phyloP scores from a whole-genome alignment of 2,113 vertebrate species.

The Aspidoscelis tigris region DNA sequence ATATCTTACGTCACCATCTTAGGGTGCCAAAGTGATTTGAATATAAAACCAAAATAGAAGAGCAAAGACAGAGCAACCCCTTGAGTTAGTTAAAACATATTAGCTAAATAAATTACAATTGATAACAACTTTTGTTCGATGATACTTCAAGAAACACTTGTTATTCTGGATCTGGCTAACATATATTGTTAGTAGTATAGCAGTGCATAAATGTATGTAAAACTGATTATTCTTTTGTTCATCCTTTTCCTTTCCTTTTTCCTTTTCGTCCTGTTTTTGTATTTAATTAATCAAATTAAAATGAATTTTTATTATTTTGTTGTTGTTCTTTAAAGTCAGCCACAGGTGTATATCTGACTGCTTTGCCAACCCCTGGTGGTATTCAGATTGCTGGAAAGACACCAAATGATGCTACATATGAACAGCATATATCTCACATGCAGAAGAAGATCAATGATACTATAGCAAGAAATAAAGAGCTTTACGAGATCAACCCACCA shows the following conservation, averaged over 20 bases:
- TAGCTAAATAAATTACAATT: neutral
- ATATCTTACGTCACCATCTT: too few species aligned
- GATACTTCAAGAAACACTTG: neutral
- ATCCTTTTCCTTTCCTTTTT: conserved; percentile 26
- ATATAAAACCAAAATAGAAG: too few species aligned
- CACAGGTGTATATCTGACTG: conserved; percentile 93
- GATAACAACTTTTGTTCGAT: neutral
- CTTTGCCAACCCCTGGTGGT: conserved; percentile 91
- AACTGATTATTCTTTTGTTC: too few species aligned
- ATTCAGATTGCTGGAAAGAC: conserved; percentile 97
- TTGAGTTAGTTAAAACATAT: too few species aligned
- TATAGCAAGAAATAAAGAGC: conserved; percentile 92
- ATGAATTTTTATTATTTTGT: neutral
- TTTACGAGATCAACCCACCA: conserved; percentile 92
- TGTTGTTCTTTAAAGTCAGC: conserved; percentile 83
- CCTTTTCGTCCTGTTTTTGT: too few species aligned
- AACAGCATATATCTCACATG: conserved; percentile 92
- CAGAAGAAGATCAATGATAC: conserved; percentile 98
- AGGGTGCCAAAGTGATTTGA: too few species aligned
- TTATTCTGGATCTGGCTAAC: neutral
- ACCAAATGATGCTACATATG: conserved; percentile 88
- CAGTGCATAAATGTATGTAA: too few species aligned
- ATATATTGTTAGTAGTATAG: too few species aligned
- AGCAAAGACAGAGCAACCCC: too few species aligned
- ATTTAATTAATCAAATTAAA: too few species aligned